These are phyloP conservation scores for Vulpes lagopus DNA, from an alignment of 2,113 vertebrate genomes.

Conservation along the genomic window DNA sequence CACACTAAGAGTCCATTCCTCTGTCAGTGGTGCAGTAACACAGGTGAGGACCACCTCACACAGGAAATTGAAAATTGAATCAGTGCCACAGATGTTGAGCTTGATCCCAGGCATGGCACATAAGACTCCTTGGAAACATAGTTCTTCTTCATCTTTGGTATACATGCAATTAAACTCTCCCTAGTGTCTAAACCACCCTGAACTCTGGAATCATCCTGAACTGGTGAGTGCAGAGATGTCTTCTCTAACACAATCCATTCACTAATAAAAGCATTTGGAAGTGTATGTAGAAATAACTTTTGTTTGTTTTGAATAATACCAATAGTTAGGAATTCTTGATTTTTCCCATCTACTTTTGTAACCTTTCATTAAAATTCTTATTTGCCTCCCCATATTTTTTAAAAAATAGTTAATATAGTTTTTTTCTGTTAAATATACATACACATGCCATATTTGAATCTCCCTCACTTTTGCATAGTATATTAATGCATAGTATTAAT, in stretches of 20 bases:
- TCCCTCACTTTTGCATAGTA: not conserved
- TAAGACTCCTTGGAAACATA: not conserved
- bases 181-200: not conserved
- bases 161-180: not conserved
- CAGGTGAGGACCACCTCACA: not conserved
- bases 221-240: not conserved
- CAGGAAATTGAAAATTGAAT: not conserved
- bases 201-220: not conserved
- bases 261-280: not conserved
- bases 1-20: not conserved
- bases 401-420: not conserved
- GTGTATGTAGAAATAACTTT: not conserved
- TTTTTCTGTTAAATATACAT: not conserved
- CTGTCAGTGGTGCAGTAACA: not conserved
- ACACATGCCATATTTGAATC: not conserved
- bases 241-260: not conserved
- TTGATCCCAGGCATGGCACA: not conserved
- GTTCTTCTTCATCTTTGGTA: not conserved
- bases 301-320: not conserved
- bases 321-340: not conserved
- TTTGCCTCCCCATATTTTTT: not conserved
- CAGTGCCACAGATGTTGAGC: not conserved
- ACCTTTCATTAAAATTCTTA: not conserved
- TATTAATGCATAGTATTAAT: not conserved
- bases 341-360: not conserved